Evolutionary conservation across 2,113 vertebrate genomes (phyloP).

Genomic region (Rattus rattus): DNA sequence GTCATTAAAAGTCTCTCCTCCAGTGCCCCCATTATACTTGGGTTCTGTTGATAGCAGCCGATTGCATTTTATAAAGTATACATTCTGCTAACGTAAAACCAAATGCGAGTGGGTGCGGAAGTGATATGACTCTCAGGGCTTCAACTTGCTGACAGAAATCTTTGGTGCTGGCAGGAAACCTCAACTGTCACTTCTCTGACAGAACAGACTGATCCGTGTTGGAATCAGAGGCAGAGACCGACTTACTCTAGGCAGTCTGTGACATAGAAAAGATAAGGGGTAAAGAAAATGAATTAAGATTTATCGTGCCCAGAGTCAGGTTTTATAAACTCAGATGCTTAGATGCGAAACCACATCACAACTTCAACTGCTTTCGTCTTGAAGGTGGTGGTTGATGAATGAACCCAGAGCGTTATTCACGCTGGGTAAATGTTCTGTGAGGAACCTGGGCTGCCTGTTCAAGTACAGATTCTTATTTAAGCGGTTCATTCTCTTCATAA

Average conservation of each 20-base stretch:
- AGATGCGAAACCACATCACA: neutral
- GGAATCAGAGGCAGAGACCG: neutral
- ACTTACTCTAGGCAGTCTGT: neutral
- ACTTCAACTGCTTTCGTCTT: neutral
- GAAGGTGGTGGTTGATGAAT: neutral
- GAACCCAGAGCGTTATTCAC: neutral
- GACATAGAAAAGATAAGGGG: neutral
- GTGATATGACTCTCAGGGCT: neutral
- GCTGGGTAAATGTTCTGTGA: neutral
- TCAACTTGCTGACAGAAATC: neutral
- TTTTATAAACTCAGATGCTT: neutral
- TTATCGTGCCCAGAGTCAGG: neutral
- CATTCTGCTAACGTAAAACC: constrained; percentile 22
- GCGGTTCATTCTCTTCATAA: neutral
- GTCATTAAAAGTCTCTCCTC: neutral
- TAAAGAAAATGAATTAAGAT: neutral
- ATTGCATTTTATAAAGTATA: neutral
- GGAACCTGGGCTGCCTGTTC: neutral
- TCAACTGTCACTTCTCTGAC: neutral
- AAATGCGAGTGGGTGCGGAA: neutral
- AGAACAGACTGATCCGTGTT: neutral
- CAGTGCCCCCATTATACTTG: neutral
- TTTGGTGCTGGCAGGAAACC: neutral
- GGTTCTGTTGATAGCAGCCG: constrained; percentile 11
- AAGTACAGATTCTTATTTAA: neutral